Percentiles rank a stretch among this genome's conserved stretches.
Conservation (phyloP, 2,113 vertebrate genomes). For the Cyanoramphus novaezelandiae region DNA sequence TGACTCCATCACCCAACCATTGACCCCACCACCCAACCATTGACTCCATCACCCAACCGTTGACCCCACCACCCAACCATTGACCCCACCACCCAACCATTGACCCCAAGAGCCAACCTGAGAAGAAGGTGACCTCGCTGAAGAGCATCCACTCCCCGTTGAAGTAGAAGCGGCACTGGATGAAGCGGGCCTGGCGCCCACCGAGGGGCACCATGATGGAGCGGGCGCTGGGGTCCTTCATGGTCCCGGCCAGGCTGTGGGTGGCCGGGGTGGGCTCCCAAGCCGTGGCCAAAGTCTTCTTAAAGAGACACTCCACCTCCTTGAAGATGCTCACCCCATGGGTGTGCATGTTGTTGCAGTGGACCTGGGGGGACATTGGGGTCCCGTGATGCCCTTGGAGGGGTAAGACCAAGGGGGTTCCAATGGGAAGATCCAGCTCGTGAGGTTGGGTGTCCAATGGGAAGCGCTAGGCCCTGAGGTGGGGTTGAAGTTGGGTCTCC, state of each 20-base stretch:
- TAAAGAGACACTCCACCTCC: slow-evolving; percentile 86
- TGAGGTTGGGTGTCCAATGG: no score
- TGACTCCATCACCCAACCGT: neutral
- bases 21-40: no score
- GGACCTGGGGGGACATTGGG: slow-evolving; percentile 73
- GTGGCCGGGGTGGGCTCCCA: slow-evolving; percentile 80
- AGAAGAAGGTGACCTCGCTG: slow-evolving; percentile 90
- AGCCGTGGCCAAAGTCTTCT: slow-evolving; percentile 75
- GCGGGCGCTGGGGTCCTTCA: slow-evolving; percentile 87
- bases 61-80: rapidly evolving
- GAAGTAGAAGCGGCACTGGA: slow-evolving; percentile 89
- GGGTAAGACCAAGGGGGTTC: neutral
- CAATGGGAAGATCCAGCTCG: neutral
- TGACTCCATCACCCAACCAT: rapidly evolving
- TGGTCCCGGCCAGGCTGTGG: slow-evolving; percentile 76
- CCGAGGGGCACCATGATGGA: slow-evolving; percentile 80
- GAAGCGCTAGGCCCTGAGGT: no score
- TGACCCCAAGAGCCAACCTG: slow-evolving; percentile 59
- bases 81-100: rapidly evolving
- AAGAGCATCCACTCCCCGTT: slow-evolving; percentile 88
- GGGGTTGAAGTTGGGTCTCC: no score
- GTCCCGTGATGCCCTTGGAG: neutral
- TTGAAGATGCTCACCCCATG: slow-evolving; percentile 86
- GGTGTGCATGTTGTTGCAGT: slow-evolving; percentile 91
- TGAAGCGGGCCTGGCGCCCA: slow-evolving; percentile 75